phyloP scores from a whole-genome alignment of 1,140 invertebrate species.

The Aphaenogaster floridana region DNA sequence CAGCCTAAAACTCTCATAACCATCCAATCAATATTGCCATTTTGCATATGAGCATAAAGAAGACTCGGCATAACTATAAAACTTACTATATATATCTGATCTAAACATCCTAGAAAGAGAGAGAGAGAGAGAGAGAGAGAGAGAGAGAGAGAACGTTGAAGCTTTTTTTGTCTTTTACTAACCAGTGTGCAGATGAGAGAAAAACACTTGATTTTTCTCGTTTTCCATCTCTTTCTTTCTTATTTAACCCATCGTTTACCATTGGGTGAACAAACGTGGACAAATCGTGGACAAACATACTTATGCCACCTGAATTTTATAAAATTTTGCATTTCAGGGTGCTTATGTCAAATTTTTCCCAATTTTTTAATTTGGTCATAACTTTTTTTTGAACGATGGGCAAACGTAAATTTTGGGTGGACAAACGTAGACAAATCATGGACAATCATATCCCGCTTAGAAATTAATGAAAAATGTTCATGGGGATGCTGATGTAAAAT shows the following conservation, averaged over 20 bases:
- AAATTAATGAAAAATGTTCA: too few relatives aligned
- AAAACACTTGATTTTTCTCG: not conserved
- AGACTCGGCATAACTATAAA: not conserved
- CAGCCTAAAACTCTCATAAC: constrained; percentile 4
- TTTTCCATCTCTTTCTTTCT: not conserved
- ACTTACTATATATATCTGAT: not conserved
- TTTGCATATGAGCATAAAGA: not conserved
- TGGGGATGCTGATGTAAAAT: too few relatives aligned
- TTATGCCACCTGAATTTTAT: too few relatives aligned
- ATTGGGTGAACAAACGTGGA: too few relatives aligned
- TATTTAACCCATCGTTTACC: not conserved
- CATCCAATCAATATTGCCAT: not conserved
- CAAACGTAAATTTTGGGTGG: too few relatives aligned
- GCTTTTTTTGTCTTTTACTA: not conserved
- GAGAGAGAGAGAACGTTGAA: not conserved
- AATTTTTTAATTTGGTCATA: too few relatives aligned
- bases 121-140: not conserved
- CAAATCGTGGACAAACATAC: too few relatives aligned
- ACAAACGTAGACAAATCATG: too few relatives aligned
- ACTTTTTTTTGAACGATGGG: too few relatives aligned
- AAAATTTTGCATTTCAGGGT: too few relatives aligned
- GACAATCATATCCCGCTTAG: too few relatives aligned
- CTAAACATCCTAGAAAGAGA: not conserved
- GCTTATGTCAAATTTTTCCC: too few relatives aligned
- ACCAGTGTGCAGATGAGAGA: not conserved